Conservation (phyloP, 2,888 invertebrate species). For the Platerodrilus igneus region DNA sequence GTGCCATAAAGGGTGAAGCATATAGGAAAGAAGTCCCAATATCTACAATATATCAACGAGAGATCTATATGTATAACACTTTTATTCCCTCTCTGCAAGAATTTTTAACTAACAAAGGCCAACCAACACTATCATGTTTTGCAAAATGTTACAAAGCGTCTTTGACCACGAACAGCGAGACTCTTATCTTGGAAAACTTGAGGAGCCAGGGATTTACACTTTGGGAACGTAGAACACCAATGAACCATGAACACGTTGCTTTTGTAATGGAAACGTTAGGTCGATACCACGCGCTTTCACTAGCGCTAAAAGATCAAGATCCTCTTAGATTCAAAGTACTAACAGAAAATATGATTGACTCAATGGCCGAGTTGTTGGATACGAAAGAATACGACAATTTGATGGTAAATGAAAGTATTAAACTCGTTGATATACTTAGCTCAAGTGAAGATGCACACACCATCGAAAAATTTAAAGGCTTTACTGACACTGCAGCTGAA, state of each 20-base stretch:
- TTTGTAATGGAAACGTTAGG: constrained; percentile 35
- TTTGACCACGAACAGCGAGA: constrained; percentile 14
- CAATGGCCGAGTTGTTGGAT: too few relatives aligned
- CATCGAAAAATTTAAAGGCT: constrained; percentile 5
- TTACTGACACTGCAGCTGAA: not conserved
- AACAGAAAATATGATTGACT: not conserved
- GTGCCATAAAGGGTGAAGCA: constrained; percentile 6
- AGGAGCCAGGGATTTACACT: constrained; percentile 29
- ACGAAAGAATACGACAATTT: too few relatives aligned
- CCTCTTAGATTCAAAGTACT: constrained; percentile 19
- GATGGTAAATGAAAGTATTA: too few relatives aligned
- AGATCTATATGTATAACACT: constrained; percentile 7
- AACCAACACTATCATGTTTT: not conserved
- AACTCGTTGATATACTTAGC: too few relatives aligned
- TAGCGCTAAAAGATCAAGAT: constrained; percentile 33
- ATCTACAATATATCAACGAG: not conserved
- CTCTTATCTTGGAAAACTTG: constrained; percentile 35
- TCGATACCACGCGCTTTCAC: constrained; percentile 36
- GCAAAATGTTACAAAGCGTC: constrained; percentile 4
- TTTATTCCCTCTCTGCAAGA: not conserved
- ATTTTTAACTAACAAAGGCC: constrained; percentile 6
- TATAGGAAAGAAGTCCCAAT: constrained; percentile 1
- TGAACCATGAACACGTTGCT: constrained; percentile 34
- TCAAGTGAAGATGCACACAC: constrained; percentile 2
- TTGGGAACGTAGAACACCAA: constrained; percentile 31